phyloP scores from a whole-genome alignment of 2,888 invertebrate species.

The Flexamia atlantica region DNA sequence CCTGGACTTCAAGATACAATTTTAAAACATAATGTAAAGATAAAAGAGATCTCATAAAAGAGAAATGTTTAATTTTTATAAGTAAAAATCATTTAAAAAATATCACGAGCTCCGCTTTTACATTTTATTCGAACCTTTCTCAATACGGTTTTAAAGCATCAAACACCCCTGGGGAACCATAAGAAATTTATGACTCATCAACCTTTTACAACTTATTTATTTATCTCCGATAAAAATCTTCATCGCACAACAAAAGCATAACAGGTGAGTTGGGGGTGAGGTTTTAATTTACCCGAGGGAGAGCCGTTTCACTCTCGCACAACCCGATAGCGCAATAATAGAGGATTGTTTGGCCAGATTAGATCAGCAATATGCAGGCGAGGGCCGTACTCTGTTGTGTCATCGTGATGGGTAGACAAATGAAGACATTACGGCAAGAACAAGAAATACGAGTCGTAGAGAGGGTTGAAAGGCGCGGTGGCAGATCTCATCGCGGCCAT shows the following conservation, averaged over 20 bases:
- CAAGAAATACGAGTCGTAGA: slow-evolving; percentile 50
- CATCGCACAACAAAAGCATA: background rate
- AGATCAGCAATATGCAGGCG: slow-evolving; percentile 41
- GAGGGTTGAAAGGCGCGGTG: slow-evolving; percentile 19
- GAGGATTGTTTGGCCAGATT: slow-evolving; percentile 20
- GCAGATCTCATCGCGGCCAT: slow-evolving; percentile 52
- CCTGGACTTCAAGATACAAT: background rate
- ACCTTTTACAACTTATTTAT: background rate
- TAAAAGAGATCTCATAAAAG: no score
- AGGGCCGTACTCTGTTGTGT: slow-evolving; percentile 6
- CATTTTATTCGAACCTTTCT: no score
- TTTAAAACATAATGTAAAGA: background rate
- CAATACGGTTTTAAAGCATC: no score
- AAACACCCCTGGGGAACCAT: no score
- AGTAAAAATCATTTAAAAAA: no score
- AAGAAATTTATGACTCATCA: no score
- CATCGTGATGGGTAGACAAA: slow-evolving; percentile 34
- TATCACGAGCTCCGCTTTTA: no score
- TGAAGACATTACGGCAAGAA: slow-evolving; percentile 48
- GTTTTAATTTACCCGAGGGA: background rate
- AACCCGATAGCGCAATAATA: slow-evolving; percentile 31
- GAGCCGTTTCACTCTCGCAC: background rate
- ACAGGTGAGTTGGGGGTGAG: background rate
- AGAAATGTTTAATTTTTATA: no score
- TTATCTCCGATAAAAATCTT: background rate